Evolutionary conservation across 1,140 invertebrate genomes (phyloP).

Genomic region (Bombyx mori): ASM3026992v2 NC_085128.1:16811501-16812000

Average conservation of each 20-base stretch:
- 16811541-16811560: no score
- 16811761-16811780: not conserved
- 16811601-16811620: not conserved
- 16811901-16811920: conserved; percentile 5
- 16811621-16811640: not conserved
- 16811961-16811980: not conserved
- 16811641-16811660: not conserved
- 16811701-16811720: not conserved
- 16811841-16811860: not conserved
- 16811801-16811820: not conserved
- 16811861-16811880: not conserved
- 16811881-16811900: conserved; percentile 5
- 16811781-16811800: conserved; percentile 1
- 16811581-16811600: not conserved
- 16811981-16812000: conserved; percentile 2
- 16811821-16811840: conserved; percentile 2
- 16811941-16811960: conserved; percentile 4
- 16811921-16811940: conserved; percentile 5
- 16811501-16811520: no score
- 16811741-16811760: not conserved
- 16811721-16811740: not conserved
- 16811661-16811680: not conserved
- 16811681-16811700: not conserved
- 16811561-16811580: not conserved
- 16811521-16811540: no score